Conservation (phyloP, 2,797 vertebrate species). For the Gila robusta region DNA sequence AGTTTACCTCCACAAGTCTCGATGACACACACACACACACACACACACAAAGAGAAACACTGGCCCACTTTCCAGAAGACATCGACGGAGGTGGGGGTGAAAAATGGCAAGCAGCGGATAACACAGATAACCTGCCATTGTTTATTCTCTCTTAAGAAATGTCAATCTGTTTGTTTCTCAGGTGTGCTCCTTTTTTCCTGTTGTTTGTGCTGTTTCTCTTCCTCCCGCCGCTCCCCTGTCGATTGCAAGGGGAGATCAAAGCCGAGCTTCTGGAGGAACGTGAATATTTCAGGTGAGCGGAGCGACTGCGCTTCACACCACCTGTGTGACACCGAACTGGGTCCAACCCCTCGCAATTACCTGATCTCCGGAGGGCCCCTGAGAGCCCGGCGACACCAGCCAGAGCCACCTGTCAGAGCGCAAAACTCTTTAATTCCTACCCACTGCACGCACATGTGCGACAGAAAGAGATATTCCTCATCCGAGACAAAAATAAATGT, state of each 20-base stretch:
- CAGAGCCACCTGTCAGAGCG: constrained; percentile 82
- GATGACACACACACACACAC: constrained; percentile 40
- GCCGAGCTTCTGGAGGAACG: constrained; percentile 78
- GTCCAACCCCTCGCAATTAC: constrained; percentile 74
- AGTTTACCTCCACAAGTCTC: constrained; percentile 59
- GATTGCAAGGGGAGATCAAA: constrained; percentile 82
- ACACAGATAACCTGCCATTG: constrained; percentile 78
- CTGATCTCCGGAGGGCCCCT: constrained; percentile 52
- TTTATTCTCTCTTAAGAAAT: constrained; percentile 87
- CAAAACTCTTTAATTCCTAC: constrained; percentile 67
- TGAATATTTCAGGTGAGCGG: constrained; percentile 86
- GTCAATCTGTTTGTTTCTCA: constrained; percentile 85
- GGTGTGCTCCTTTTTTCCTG: constrained; percentile 80
- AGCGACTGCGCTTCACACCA: constrained; percentile 79
- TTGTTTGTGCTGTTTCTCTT: constrained; percentile 81
- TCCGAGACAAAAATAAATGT: constrained; percentile 84
- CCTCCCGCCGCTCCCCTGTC: constrained; percentile 68
- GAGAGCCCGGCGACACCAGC: constrained; percentile 78
- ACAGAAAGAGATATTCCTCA: constrained; percentile 64
- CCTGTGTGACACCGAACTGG: constrained; percentile 76
- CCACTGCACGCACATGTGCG: constrained; percentile 37
- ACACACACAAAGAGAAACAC: constrained; percentile 53
- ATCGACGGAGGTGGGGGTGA: constrained; percentile 64
- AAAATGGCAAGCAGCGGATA: constrained; percentile 57
- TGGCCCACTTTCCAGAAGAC: constrained; percentile 81